Base-by-base conservation (phyloP, 2,113 vertebrate species). In the Tylochromis polylepis region DNA sequence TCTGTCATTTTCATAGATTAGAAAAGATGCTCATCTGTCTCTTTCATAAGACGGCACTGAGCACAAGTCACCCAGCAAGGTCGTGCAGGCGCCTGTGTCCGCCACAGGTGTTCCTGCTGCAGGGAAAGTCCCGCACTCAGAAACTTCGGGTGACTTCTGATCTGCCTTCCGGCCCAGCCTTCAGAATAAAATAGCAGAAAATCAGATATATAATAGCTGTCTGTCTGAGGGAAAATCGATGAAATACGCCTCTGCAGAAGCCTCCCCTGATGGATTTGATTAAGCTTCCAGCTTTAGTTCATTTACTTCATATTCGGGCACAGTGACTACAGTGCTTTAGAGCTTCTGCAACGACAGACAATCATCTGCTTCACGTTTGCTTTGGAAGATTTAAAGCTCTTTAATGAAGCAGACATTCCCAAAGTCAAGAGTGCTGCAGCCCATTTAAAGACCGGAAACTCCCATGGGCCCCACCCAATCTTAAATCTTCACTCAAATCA, bases 21-120 rank as follows among this genome's bases (percentile, higher is more conserved):
- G 12, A 46, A 46, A 72, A 27, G 67, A 29, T 29, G 22, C 5
- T 1, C 22, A 24, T 67, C 34, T 65, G 60, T 65, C 41, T 72
- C 22, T 46, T 11, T 46, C 8, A 27, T 46, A 72, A 49, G 22
- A 72, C 5, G 4, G 8, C 14, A 46, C 0, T 18, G 1, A 72
- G 27, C 67, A 38, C 14, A 0, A 65, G 60, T 38, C 31, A 38
- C 31, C 2, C 18, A 0, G 6, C 31, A 65, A 11, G 31, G 18
- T 36, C 0, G 12, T 3, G 70, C 24, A 49, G 62, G 0, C 9
- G 18, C 11, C 22, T 11, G 67, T 75, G 70, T 49, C 41, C 2
- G 1, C 41, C 8, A 0, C 22, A 5, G 24, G 70, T 1, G 22
- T 49, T 49, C 70, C 43, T 11, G 8, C 70, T 75, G 15, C 1